A percentile compares a stretch with the other conserved stretches of the same genome.
These are phyloP conservation scores for Periophthalmus magnuspinnatus DNA, from an alignment of 2,797 vertebrate species.

Conservation along the genomic window DNA sequence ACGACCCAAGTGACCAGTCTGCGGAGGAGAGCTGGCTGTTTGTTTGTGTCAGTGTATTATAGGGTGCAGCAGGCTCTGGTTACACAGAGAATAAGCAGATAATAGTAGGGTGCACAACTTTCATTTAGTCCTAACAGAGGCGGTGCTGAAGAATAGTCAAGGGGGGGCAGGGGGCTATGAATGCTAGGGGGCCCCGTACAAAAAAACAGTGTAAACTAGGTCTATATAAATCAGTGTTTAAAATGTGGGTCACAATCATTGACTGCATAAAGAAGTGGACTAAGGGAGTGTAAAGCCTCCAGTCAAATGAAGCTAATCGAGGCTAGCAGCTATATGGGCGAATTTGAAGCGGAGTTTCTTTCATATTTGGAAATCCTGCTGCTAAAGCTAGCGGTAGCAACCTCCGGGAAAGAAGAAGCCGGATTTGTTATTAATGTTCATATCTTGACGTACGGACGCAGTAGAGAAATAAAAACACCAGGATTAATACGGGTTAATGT, in stretches of 20 bases:
- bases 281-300: no score
- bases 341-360: no score
- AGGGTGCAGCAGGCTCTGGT: conserved; percentile 16
- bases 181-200: background rate
- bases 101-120: conserved; percentile 20
- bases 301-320: no score
- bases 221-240: background rate
- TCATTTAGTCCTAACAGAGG: conserved; percentile 23
- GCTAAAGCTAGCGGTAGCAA: no score
- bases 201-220: background rate
- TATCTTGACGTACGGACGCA: no score
- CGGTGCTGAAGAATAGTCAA: background rate
- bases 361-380: no score
- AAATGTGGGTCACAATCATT: background rate
- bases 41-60: conserved; percentile 5
- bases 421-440: no score
- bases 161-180: background rate
- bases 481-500: no score
- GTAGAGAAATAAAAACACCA: no score
- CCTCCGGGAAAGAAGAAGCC: no score
- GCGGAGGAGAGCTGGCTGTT: background rate
- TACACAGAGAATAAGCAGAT: conserved; percentile 18
- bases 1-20: background rate
- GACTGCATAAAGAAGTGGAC: no score
- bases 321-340: no score